phyloP scores from a whole-genome alignment of 2,888 invertebrate genomes.

The Scaptomyza tumidula region DNA sequence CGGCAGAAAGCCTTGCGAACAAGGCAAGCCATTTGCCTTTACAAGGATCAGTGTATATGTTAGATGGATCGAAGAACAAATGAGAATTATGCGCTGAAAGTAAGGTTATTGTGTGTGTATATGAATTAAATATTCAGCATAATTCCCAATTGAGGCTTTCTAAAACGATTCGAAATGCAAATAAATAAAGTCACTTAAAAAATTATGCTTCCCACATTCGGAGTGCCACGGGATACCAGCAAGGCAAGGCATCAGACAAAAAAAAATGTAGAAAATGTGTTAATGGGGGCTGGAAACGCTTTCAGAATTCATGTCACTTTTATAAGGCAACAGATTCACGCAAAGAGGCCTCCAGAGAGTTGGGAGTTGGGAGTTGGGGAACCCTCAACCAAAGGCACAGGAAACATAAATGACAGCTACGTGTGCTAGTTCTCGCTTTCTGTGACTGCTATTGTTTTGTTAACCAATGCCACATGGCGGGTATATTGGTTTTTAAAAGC shows the following conservation, averaged over 20 bases:
- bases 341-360: slow-evolving; percentile 59
- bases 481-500: slow-evolving; percentile 2
- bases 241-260: slow-evolving; percentile 10
- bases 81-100: slow-evolving; percentile 24
- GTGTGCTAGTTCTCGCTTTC: slow-evolving; percentile 47
- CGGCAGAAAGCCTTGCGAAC: slow-evolving; percentile 63
- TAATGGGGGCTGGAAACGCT: slow-evolving; percentile 74
- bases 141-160: slow-evolving; percentile 57
- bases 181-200: slow-evolving; percentile 78
- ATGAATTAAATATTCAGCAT: slow-evolving; percentile 51
- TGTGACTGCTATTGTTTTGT: slow-evolving; percentile 7
- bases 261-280: slow-evolving; percentile 53
- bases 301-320: slow-evolving; percentile 81
- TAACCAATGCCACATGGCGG: not conserved
- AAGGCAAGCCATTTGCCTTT: slow-evolving; percentile 57
- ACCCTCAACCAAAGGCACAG: slow-evolving; percentile 6
- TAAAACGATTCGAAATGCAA: slow-evolving; percentile 68
- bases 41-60: slow-evolving; percentile 56
- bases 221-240: slow-evolving; percentile 36
- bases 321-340: slow-evolving; percentile 69
- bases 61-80: slow-evolving; percentile 57
- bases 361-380: slow-evolving; percentile 31
- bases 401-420: slow-evolving; percentile 65
- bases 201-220: slow-evolving; percentile 69
- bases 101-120: no score